Evolutionary conservation across 1,140 invertebrate species (phyloP), one percentile per base, ranked within the genome.

Genomic region (Teleogryllus occipitalis): DNA sequence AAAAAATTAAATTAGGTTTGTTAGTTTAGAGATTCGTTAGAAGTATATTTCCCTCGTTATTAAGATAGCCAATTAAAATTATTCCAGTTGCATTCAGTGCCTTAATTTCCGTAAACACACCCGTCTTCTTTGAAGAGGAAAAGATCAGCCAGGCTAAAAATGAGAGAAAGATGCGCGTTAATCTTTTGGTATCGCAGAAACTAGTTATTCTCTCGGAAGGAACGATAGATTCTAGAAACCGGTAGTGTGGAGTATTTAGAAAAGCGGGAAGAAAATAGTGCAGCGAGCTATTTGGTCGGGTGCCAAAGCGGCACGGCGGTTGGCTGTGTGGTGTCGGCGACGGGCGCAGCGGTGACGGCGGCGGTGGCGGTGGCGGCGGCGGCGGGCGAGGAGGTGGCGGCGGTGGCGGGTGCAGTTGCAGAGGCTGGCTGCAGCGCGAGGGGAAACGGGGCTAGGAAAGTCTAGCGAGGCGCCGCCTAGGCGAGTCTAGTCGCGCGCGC

Each of bases 251-350:
- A 14, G 54, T 18, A 65, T 65, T 14, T 10, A 65, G 27, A 65
- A 65, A 65, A 65, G 54, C 54, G 54, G 18, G 54, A 65, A 65
- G 54, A 65, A 65, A 65, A 65, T 65, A 65, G 54, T 65, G 54
- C 54, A 65, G 54, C 54, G 54, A 65, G 54, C 54, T 14, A 65
- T 65, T 65, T 65, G 54, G 54, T 65, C 18, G 18, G 18, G 54
- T 65, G 54, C 54, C 54, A 65, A 65, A 18, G 54, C 54, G 54
- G 54, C 54, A 65, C 54, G 54, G 10, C 54, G 54, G 10, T 65
- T 65, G 27, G 27, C 27, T 39, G 27, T 39, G 27, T 39, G 27
- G 27, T 39, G 27, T 39, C 54, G 54, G 54, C 54, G 54, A 65
- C 54, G 54, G 54, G 54, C 54, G 18, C 54, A 18, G 10, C 54